Evolutionary conservation across 2,888 invertebrate genomes (phyloP).

Genomic region (Fragum whitleyi): DNA sequence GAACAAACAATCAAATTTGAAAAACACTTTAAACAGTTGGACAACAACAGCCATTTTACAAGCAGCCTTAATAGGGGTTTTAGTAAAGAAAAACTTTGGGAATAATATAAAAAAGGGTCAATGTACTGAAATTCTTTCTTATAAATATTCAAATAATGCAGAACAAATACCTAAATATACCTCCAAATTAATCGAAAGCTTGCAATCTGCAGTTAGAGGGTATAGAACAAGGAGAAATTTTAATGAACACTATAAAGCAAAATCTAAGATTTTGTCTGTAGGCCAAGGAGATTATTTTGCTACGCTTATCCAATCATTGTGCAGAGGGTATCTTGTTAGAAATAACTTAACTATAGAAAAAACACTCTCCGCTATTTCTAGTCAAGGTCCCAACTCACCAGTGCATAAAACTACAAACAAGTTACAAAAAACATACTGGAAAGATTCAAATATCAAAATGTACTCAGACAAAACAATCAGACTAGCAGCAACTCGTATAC

Average conservation of each 20-base stretch:
- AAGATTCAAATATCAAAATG: constrained; percentile 60
- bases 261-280: constrained; percentile 19
- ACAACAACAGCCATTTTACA: constrained; percentile 10
- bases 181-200: constrained; percentile 15
- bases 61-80: constrained; percentile 36
- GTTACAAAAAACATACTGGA: constrained; percentile 47
- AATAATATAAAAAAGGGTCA: neutral
- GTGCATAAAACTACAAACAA: neutral
- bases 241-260: constrained; percentile 6
- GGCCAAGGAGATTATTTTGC: constrained; percentile 47
- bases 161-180: neutral
- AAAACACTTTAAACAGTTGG: neutral
- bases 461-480: constrained; percentile 58
- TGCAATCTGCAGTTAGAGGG: constrained; percentile 54
- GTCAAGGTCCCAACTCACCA: constrained; percentile 45
- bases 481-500: constrained; percentile 44
- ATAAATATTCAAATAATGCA: neutral
- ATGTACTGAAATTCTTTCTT: neutral
- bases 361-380: constrained; percentile 34
- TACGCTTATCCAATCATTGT: constrained; percentile 52
- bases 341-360: constrained; percentile 24
- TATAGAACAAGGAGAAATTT: constrained; percentile 45
- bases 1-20: constrained; percentile 1
- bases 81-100: constrained; percentile 19
- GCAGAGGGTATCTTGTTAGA: constrained; percentile 51